Base-by-base conservation (phyloP, 2,113 vertebrate species). In the Odocoileus virginianus region DNA sequence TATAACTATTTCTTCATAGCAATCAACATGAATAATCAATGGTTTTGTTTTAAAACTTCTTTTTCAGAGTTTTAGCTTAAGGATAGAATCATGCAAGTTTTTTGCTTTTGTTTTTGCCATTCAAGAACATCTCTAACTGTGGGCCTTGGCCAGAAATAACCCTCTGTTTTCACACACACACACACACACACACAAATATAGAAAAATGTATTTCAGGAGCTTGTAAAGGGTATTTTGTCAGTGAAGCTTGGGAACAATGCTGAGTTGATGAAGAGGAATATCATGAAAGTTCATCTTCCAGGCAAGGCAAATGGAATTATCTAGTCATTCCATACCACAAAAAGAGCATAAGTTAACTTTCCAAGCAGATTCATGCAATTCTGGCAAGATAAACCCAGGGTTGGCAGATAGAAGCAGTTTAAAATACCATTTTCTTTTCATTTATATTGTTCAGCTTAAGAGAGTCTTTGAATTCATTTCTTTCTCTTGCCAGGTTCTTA, bases 291-390 rank as follows among this genome's bases (percentile, higher is more conserved):
- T 83, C 47, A 79, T 88, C 50, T 88, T 87, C 7, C 13, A 74
- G 88, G 23, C 40, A 54, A 71, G 33, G n/a, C 12, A 91, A 97
- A 78, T n/a, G 52, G 84, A 95, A 96, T 96, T 95, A 91, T 33
- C 58, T 96, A 87, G 74, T 90, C 47, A 90, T 30, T 89, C 28
- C 71, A 50, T 14, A 33, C 17, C 40, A 58, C 54, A 57, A 71
- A 76, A 58, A 95, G 61, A 82, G 19, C 40, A 33, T 0, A 55
- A 55, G 8, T n/a, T 89, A 57, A 82, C 43, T 92, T 96, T 94
- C n/a, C 84, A 64, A 83, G 57, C 2, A 78, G 89, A 93, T 23
- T 64, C 21, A 71, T 2, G 25, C 52, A 95, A 60, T 27, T 55
- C 57, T 55, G 33, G 54, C 36, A 89, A 88, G 92, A 79, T 58